Percentiles rank a stretch among this genome's conserved stretches.
Evolutionary conservation across 2,888 invertebrate species (phyloP).

Genomic region (Agrotis exclamationis): DNA sequence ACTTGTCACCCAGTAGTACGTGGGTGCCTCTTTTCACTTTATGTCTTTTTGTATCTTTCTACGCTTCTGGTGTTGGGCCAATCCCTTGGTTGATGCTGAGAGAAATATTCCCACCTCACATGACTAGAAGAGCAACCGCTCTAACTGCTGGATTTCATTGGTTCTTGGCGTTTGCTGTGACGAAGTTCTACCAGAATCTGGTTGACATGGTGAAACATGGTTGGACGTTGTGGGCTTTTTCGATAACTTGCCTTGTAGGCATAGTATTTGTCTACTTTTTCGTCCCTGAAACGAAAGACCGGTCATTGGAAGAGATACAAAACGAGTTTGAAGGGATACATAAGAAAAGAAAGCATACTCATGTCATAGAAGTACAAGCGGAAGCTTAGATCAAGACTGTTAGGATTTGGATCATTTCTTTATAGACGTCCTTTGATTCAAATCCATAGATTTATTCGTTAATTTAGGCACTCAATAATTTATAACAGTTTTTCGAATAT

Average conservation of each 20-base stretch:
- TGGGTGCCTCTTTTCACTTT: conserved; percentile 92
- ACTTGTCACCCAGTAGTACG: conserved; percentile 69
- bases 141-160: conserved; percentile 93
- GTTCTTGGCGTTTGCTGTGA: conserved; percentile 93
- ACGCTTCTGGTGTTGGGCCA: conserved; percentile 93
- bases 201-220: conserved; percentile 89
- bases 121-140: conserved; percentile 92
- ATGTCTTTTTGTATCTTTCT: conserved; percentile 91
- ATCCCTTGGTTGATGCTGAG: conserved; percentile 94
- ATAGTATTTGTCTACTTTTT: conserved; percentile 92
- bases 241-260: conserved; percentile 90
- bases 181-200: conserved; percentile 92
- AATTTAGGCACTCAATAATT: conserved; percentile 22
- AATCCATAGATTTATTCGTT: conserved; percentile 40
- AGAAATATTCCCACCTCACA: conserved; percentile 93
- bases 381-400: conserved; percentile 72
- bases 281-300: conserved; percentile 93
- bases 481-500: conserved; percentile 30
- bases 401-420: conserved; percentile 40
- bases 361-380: conserved; percentile 86
- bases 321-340: conserved; percentile 88
- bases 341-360: conserved; percentile 83
- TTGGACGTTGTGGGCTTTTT: conserved; percentile 93
- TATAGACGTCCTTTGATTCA: conserved; percentile 9
- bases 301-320: conserved; percentile 90